Base-by-base conservation (phyloP, 2,113 vertebrate species). In the Sinocyclocheilus maitianheensis region DNA sequence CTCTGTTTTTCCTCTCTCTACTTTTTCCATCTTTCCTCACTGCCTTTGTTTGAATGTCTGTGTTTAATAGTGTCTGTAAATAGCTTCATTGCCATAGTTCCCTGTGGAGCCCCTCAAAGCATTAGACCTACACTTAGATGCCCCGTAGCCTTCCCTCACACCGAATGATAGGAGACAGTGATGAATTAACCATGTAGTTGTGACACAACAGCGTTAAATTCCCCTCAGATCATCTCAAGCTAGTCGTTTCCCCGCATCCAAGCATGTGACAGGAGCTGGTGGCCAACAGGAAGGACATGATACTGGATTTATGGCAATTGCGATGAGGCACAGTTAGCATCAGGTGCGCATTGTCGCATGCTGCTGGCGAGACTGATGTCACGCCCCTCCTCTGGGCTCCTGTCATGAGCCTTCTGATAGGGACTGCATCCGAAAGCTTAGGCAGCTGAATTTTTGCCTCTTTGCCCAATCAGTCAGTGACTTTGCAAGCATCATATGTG, bases 41-140 rank as follows among this genome's bases (percentile, higher is more conserved):
- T 87, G 48, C 77, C 37, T 81, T n/a, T 78, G 11, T 79, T 51
- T 55, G 10, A 43, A 55, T 86, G 67, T 51, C 30, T 69, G 80
- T 86, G 58, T 77, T 24, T 60, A 76, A 58, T 86, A 48, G 30
- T 20, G 55, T 63, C 43, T 51, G 78, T 75, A 75, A 86, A 71
- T 86, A 22, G 46, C 62, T 79, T 82, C 13, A 51, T 65, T 46
- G 30, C 72, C 37, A 46, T 62, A 13, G 40, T 55, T 81, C 18
- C 80, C 43, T 3, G 63, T 58, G n/a, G 51, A 85, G 77, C 5
- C 22, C 6, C 58, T 81, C 24, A 22, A 24, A 80, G 51, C 67
- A 24, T 81, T 75, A 67, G 40, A 60, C 43, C 58, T 55, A 43
- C 46, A 30, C n/a, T 84, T 74, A 76, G 55, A 65, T 82, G 51